Conservation (phyloP, 2,113 vertebrate genomes). For the Acrocephalus kingi region DNA sequence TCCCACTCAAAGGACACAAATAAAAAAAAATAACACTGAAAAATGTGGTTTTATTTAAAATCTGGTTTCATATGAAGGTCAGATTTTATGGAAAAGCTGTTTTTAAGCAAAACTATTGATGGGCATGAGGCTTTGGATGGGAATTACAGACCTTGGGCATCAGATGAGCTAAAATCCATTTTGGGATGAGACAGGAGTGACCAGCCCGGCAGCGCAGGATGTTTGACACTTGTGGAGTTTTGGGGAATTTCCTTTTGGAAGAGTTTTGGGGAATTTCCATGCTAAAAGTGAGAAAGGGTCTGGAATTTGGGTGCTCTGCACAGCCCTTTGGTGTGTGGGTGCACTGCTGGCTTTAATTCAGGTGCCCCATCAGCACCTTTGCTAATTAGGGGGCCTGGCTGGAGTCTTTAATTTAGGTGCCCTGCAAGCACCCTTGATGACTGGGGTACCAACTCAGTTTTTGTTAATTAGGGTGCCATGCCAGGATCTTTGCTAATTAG, state of each 20-base stretch:
- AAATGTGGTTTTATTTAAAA: background rate
- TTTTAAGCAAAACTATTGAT: background rate
- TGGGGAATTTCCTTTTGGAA: background rate
- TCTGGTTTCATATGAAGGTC: background rate
- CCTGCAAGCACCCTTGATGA: background rate
- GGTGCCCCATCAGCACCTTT: background rate
- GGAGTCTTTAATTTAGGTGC: background rate
- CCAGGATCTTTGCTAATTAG: background rate
- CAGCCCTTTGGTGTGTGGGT: rapidly evolving
- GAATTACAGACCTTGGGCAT: background rate
- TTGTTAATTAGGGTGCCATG: background rate
- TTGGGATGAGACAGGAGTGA: rapidly evolving
- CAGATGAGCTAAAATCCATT: background rate
- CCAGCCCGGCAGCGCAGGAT: rapidly evolving
- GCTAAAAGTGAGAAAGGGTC: rapidly evolving
- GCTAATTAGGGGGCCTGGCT: background rate
- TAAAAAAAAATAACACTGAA: background rate
- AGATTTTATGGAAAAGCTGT: background rate
- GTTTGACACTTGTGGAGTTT: background rate
- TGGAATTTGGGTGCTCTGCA: background rate
- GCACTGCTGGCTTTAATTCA: too few relatives aligned
- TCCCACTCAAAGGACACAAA: background rate
- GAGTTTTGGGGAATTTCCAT: background rate
- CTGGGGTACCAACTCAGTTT: background rate
- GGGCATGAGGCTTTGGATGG: background rate